Base-by-base conservation (phyloP, 2,888 invertebrate genomes). In the Tetanocera ferruginea region DNA sequence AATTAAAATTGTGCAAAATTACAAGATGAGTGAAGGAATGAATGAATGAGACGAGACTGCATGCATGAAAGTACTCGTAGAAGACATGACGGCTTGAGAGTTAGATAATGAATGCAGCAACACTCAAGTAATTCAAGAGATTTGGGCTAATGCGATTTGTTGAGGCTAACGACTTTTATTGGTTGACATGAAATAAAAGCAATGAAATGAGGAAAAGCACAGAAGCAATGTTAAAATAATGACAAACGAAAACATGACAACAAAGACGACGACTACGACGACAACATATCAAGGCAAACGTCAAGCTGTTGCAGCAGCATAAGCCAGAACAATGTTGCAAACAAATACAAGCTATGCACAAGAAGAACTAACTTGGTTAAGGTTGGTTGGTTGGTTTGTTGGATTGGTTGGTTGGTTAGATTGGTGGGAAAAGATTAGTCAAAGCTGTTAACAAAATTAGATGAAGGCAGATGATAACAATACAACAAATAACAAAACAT, bases 91-190 rank as follows among this genome's bases (percentile, higher is more conserved):
- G 28, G 55, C 1, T 19, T 31, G 28, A 17, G 17, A 52, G n/a
- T 55, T 55, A 37, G n/a, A 57, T 43, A 14, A 60, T 31, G 74
- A 62, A 52, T 52, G 64, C 62, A 19, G 60, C 62, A 52, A 60
- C 34, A 69, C 17, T 31, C 14, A 51, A 19, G 51, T 14, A 67
- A 80, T 55, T 75, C 82, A 77, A 78, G 79, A 79, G 82, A 86
- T 83, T 85, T 83, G 78, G 83, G 80, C 81, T 85, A 86, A 85
- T 84, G 84, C 83, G 83, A 83, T 85, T 85, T 86, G 80, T 79
- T 77, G 80, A 81, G 83, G 83, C 88, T 86, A 86, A 85, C 84
- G 85, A 86, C 85, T 85, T 83, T 60, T 57, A 57, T 82, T 83
- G 81, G 74, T 31, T 11, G 28, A 1, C 11, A 14, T 23, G 6